A percentile compares a stretch with the other conserved stretches of the same genome.
Evolutionary conservation across 2,888 invertebrate species (phyloP).

Genomic region (Caenorhabditis sinica): DNA sequence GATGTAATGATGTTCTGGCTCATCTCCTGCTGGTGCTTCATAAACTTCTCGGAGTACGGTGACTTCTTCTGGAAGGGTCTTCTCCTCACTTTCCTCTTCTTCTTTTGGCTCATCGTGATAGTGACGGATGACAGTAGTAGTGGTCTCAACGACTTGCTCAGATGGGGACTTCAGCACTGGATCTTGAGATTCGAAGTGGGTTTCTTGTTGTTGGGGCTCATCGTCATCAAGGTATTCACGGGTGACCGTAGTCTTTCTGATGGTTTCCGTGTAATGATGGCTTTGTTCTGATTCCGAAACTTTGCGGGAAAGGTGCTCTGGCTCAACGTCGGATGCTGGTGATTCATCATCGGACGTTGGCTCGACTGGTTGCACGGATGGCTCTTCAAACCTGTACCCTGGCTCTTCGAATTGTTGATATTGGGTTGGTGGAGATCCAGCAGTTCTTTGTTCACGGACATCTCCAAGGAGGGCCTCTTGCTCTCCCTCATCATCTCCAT

Average conservation of each 20-base stretch:
- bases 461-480: conserved; percentile 32
- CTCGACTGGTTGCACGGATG: background rate
- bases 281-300: conserved; percentile 6
- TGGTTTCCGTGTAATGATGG: conserved; percentile 34
- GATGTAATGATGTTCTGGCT: conserved; percentile 53
- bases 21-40: conserved; percentile 45
- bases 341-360: conserved; percentile 1
- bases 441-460: conserved; percentile 6
- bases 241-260: conserved; percentile 39
- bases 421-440: background rate
- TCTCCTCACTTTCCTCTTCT: conserved; percentile 21
- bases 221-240: conserved; percentile 33
- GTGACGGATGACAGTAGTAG: conserved; percentile 42
- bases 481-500: conserved; percentile 52
- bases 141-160: conserved; percentile 36
- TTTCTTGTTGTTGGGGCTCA: background rate
- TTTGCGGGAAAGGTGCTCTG: conserved; percentile 17
- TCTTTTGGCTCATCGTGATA: conserved; percentile 45
- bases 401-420: conserved; percentile 1
- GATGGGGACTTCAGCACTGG: conserved; percentile 6
- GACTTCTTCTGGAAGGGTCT: conserved; percentile 28
- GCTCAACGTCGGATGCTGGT: conserved; percentile 15
- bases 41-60: conserved; percentile 52
- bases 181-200: conserved; percentile 14
- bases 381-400: conserved; percentile 13